Base-by-base conservation (phyloP, 2,797 vertebrate genomes). In the Thamnophis elegans region DNA sequence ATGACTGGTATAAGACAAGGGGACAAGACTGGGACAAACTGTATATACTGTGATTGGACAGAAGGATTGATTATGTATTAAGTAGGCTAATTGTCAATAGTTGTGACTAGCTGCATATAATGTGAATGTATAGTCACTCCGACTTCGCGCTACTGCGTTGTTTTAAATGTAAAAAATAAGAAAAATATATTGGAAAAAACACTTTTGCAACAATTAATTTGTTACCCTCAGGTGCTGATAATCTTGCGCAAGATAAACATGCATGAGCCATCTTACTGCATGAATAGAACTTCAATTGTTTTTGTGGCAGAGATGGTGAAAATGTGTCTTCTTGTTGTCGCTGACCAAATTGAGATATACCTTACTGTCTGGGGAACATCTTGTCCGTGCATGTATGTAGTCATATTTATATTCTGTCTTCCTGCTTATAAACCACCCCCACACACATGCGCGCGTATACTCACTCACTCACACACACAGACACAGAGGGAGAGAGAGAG, bases 381-480 rank as follows among this genome's bases (percentile, higher is more conserved):
- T 56, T 56, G 18, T 85, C 53, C 51, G 22, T 85, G 22, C 26
- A 26, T n/a, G 28, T 56, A 14, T 87, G 14, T 20, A 16, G 7
- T 9, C 42, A 59, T 8, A 25, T 59, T 22, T 59, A 25, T 59
- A 59, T 59, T 9, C 58, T 25, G 58, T 73, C 32, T 36, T 6
- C 65, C 7, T 73, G 14, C n/a, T 73, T 32, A 36, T 32, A 73
- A 26, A 65, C n/a, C 26, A 12, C 60, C 9, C 28, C 0, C 28
- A 16, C 13, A 0, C 25, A 62, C 60, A n/a, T n/a, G n/a, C n/a
- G n/a, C n/a, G n/a, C n/a, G n/a, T n/a, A n/a, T n/a, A n/a, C n/a
- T n/a, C n/a, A n/a, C n/a, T n/a, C n/a, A n/a, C n/a, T n/a, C n/a
- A 11, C 1, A 62, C 10, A 62, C 0, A 10, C 0, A 26, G 3